Conservation (phyloP, 2,113 vertebrate genomes). For the Gymnogyps californianus region DNA sequence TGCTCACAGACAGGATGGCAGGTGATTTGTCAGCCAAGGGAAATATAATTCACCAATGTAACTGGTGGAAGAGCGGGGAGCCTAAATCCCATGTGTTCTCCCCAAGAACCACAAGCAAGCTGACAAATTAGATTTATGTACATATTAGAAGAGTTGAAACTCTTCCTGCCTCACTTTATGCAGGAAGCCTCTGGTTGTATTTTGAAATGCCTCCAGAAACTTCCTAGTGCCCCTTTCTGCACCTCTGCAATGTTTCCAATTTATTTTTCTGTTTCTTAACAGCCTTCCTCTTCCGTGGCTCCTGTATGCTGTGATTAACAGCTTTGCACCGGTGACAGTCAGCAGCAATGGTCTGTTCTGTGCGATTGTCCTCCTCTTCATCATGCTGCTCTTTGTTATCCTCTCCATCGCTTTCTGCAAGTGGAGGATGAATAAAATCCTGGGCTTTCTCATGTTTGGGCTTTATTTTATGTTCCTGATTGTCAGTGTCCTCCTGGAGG, state of each 20-base stretch:
- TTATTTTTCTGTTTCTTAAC: conserved; percentile 33
- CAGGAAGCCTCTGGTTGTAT: not conserved
- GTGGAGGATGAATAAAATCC: conserved; percentile 94
- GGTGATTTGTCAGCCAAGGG: not conserved
- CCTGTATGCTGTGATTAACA: conserved; percentile 77
- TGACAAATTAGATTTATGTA: not conserved
- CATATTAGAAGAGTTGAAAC: not conserved
- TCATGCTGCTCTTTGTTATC: conserved; percentile 96
- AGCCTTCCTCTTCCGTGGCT: conserved; percentile 95
- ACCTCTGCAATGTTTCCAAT: not conserved
- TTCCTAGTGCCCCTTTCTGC: not conserved
- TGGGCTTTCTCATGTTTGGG: conserved; percentile 93
- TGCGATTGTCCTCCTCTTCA: conserved; percentile 94
- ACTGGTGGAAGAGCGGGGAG: not conserved
- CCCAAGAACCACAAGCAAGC: not conserved
- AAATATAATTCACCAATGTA: not conserved
- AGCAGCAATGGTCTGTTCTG: conserved; percentile 98
- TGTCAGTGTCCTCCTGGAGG: conserved; percentile 92
- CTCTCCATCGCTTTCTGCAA: conserved; percentile 93
- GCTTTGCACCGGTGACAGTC: conserved; percentile 78
- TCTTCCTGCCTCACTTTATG: not conserved
- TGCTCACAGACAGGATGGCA: not conserved
- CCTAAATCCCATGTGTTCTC: not conserved
- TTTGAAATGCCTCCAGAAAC: not conserved
- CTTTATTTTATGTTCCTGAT: conserved; percentile 93